These are phyloP conservation scores for Periophthalmus modestus DNA, from an alignment of 2,113 vertebrate genomes.

Conservation along the genomic window DNA sequence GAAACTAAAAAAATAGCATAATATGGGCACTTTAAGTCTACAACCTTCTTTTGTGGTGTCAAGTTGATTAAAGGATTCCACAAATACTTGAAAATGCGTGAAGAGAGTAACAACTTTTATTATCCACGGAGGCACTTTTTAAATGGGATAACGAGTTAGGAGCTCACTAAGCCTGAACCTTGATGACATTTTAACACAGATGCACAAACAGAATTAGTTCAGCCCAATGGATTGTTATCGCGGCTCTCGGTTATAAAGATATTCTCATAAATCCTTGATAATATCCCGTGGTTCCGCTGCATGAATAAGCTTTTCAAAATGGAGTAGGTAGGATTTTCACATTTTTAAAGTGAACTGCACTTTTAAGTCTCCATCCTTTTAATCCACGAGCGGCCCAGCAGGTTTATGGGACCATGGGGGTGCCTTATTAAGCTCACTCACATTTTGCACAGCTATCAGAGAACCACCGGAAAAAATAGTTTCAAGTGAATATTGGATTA, in stretches of 20 bases:
- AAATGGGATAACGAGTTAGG: not conserved
- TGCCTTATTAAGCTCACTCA: constrained; percentile 16
- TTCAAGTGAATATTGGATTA: not conserved
- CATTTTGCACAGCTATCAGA: constrained; percentile 26
- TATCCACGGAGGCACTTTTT: not conserved
- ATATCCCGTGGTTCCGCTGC: not conserved
- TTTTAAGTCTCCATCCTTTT: constrained; percentile 46
- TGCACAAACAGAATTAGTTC: not conserved
- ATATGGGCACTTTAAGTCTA: not conserved
- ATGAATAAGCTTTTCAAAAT: constrained; percentile 10
- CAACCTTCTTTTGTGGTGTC: not conserved
- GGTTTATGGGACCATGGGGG: constrained; percentile 25
- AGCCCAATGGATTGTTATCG: not conserved
- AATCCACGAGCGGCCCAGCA: constrained; percentile 33
- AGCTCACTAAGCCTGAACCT: not conserved
- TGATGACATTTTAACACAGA: not conserved
- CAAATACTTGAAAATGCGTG: not conserved
- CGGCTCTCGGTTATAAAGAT: not conserved
- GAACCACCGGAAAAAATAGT: not conserved
- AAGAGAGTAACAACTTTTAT: not conserved
- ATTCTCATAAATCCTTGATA: constrained; percentile 4
- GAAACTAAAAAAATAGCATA: too few relatives aligned
- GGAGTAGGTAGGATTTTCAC: too few relatives aligned
- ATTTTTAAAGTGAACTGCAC: constrained; percentile 36
- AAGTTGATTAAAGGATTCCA: constrained; percentile 1